Conservation (phyloP, 2,113 vertebrate species). For the Mixornis gularis region DNA sequence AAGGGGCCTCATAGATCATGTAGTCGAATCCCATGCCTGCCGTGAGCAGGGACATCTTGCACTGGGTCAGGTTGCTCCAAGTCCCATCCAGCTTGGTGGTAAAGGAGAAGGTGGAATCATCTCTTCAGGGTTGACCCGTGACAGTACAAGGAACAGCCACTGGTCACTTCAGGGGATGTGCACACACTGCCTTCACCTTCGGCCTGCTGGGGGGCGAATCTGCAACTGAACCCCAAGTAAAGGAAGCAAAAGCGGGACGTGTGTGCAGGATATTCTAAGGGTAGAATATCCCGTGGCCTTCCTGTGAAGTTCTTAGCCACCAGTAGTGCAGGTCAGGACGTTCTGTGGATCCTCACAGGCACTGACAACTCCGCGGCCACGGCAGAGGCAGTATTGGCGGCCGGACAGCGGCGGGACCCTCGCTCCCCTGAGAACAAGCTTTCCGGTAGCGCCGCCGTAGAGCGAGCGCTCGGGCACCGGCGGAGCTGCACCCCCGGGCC, state of each 20-base stretch:
- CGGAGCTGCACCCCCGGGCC: neutral
- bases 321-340: neutral
- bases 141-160: neutral
- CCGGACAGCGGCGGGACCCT: neutral
- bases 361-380: neutral
- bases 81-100: neutral
- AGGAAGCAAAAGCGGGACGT: neutral
- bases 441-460: neutral
- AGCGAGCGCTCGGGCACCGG: neutral
- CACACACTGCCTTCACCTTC: neutral
- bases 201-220: neutral
- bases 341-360: accelerated
- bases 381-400: neutral
- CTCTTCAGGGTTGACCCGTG: neutral
- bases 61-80: neutral
- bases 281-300: neutral
- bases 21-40: neutral
- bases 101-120: neutral
- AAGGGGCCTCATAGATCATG: neutral
- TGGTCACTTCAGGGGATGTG: accelerated
- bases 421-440: neutral
- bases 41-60: neutral
- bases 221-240: neutral
- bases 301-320: neutral
- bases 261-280: neutral